Conservation (phyloP, 1,140 invertebrate species). For the Nomia melanderi region DNA sequence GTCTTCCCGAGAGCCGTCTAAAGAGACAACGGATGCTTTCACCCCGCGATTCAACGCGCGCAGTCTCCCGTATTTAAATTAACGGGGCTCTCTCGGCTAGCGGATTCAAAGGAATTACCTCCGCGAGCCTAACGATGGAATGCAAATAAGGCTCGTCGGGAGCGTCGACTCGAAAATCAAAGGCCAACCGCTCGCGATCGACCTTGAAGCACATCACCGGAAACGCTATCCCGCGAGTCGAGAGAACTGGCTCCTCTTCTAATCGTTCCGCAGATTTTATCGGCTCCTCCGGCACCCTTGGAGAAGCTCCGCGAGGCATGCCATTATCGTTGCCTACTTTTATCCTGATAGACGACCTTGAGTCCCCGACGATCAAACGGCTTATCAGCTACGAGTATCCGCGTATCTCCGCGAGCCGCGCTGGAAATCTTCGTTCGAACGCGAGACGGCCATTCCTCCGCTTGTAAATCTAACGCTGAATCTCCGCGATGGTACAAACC, state of each 20-base stretch:
- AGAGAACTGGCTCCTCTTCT: slow-evolving; percentile 26
- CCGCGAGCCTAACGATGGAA: neutral
- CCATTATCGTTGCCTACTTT: neutral
- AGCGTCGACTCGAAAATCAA: slow-evolving; percentile 29
- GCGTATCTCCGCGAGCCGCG: too few relatives aligned
- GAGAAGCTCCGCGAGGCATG: neutral
- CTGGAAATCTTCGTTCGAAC: too few relatives aligned
- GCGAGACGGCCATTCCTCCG: too few relatives aligned
- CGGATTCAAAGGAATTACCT: neutral
- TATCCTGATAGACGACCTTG: neutral
- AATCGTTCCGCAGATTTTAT: slow-evolving; percentile 50
- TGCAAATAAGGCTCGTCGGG: neutral
- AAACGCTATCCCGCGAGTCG: slow-evolving; percentile 39
- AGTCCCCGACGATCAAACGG: neutral
- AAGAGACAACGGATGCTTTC: slow-evolving; percentile 56
- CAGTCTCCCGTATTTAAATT: slow-evolving; percentile 46
- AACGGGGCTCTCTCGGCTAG: neutral
- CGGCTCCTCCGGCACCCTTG: neutral
- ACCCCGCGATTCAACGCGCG: slow-evolving; percentile 22
- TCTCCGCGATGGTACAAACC: too few relatives aligned
- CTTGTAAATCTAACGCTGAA: too few relatives aligned
- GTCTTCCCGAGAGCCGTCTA: slow-evolving; percentile 35
- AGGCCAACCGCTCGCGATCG: slow-evolving; percentile 29
- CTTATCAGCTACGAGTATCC: too few relatives aligned
- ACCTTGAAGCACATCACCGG: slow-evolving; percentile 45